Evolutionary conservation across 2,113 vertebrate species (phyloP).

Genomic region (Procavia capensis): DNA sequence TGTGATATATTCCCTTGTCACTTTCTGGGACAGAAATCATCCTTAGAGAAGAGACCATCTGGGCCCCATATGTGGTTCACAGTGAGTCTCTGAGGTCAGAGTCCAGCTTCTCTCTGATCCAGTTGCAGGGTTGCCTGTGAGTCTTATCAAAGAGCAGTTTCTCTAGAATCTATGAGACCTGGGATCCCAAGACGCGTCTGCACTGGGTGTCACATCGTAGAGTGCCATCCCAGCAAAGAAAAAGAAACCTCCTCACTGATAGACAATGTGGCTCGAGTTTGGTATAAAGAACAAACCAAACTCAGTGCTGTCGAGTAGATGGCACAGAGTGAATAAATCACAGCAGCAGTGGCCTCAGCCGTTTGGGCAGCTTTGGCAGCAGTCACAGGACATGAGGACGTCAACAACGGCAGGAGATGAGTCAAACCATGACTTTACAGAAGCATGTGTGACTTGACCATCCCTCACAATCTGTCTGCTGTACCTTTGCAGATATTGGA

Average conservation of each 20-base stretch:
- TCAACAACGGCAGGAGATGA: neutral
- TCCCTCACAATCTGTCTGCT: neutral
- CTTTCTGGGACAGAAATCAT: neutral
- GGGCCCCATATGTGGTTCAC: neutral
- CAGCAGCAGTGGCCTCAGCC: too few species aligned
- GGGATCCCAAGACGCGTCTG: neutral
- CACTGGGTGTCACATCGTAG: accelerated
- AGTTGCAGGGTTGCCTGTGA: neutral
- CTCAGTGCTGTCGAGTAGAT: too few species aligned
- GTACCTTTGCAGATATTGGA: neutral
- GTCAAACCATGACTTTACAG: neutral
- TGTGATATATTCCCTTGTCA: neutral
- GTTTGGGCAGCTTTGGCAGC: neutral
- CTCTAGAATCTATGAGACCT: neutral
- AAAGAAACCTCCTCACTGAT: neutral
- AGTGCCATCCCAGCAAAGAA: neutral
- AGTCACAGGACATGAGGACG: neutral
- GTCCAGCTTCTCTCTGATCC: neutral
- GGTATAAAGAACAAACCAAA: too few species aligned
- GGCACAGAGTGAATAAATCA: too few species aligned
- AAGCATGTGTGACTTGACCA: neutral
- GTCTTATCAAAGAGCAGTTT: neutral
- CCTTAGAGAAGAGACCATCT: neutral
- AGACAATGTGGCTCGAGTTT: neutral
- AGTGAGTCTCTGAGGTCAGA: neutral